Conservation (phyloP, 2,113 vertebrate genomes). For the Rana temporaria region DNA sequence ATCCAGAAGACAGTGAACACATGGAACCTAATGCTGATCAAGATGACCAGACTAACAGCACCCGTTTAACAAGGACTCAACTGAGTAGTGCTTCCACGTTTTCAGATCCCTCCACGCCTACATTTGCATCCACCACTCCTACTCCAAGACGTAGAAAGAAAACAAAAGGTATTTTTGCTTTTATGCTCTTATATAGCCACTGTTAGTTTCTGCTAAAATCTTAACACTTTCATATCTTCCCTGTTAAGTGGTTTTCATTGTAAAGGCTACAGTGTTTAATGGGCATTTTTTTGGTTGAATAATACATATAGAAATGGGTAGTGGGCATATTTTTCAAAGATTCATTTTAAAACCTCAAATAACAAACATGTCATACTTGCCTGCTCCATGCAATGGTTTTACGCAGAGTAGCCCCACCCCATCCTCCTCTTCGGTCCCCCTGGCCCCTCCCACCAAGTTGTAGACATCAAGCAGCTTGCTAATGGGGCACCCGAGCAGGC, state of each 20-base stretch:
- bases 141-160: constrained; percentile 71
- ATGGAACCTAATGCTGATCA: neutral
- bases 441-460: no score
- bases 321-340: no score
- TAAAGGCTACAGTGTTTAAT: neutral
- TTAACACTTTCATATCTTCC: neutral
- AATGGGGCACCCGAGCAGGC: no score
- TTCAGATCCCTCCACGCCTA: constrained; percentile 60
- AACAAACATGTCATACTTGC: no score
- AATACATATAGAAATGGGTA: neutral
- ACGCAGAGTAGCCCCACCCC: no score
- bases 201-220: neutral
- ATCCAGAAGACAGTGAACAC: constrained; percentile 45
- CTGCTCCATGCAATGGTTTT: no score
- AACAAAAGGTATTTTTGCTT: constrained; percentile 78
- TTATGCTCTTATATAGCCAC: constrained; percentile 6
- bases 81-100: constrained; percentile 53
- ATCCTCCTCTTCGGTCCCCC: no score
- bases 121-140: constrained; percentile 80
- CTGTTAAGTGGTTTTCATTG: neutral
- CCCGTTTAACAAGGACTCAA: constrained; percentile 66
- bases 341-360: no score
- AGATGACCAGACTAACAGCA: constrained; percentile 45
- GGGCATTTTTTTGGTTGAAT: neutral
- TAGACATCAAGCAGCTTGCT: no score